Conservation (phyloP, 2,888 invertebrate genomes). For the Leptopterna dolabrata region DNA sequence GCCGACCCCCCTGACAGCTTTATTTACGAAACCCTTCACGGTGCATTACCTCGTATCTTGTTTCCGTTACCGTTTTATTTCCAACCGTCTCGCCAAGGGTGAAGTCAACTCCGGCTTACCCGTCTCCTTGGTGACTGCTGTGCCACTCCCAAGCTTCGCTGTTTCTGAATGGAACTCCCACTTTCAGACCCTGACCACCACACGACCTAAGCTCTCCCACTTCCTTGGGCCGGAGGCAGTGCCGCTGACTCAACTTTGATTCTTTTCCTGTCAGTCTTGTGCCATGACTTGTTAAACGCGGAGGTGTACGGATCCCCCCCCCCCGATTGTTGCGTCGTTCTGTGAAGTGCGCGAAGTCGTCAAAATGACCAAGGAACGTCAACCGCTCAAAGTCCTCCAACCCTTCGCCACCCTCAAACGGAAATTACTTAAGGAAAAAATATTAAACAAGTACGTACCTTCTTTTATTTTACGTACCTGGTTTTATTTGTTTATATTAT, state of each 20-base stretch:
- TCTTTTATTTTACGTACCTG: too few relatives aligned
- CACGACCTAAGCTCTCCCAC: conserved; percentile 39
- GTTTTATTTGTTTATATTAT: neutral
- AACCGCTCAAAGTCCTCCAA: conserved; percentile 61
- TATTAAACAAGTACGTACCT: conserved; percentile 55
- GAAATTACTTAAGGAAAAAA: conserved; percentile 59
- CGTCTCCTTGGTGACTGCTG: conserved; percentile 1
- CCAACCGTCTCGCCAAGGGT: conserved; percentile 3
- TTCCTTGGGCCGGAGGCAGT: neutral
- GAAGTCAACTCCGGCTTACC: neutral
- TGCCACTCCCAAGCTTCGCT: neutral
- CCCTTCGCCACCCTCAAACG: conserved; percentile 70
- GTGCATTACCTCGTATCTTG: neutral
- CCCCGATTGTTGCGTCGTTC: neutral
- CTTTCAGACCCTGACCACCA: conserved; percentile 37
- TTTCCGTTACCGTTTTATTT: neutral
- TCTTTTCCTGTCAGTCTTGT: conserved; percentile 21
- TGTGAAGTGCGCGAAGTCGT: conserved; percentile 15
- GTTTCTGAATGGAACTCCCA: conserved; percentile 26
- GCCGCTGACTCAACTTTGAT: neutral
- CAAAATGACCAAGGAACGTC: conserved; percentile 47
- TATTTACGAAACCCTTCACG: neutral
- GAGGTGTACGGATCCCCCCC: neutral
- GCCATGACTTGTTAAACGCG: conserved; percentile 22
- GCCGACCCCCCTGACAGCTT: neutral